Evolutionary conservation across 1,140 invertebrate genomes (phyloP), one percentile per base, ranked within the genome.

Genomic region (Elymnias hypermnestra): DNA sequence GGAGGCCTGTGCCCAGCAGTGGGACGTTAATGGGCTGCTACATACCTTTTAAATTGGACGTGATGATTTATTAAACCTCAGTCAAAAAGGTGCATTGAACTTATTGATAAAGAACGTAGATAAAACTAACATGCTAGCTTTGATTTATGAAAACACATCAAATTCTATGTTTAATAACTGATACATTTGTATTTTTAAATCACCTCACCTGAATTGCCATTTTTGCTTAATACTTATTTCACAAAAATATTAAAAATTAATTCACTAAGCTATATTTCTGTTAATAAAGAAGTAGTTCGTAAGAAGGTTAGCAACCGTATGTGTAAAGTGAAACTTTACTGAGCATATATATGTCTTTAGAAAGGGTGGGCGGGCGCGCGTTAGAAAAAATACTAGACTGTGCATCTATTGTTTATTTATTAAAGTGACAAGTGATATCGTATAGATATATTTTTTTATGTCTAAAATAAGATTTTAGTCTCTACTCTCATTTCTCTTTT

Each of bases 181-280:
- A n/a, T n/a, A n/a, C n/a, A n/a, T n/a, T n/a, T n/a, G n/a, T n/a
- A n/a, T n/a, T n/a, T n/a, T n/a, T n/a, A n/a, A n/a, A n/a, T n/a
- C 2, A 49, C 26, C 56, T 66, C 46, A 78, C 73, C 73, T 77
- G 73, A 25, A 69, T 46, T n/a, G 60, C 51, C 74, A 78, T 72
- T 50, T 56, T n/a, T n/a, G n/a, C n/a, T 66, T 41, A 41, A 18
- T 29, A 31, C 25, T 44, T 8, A 41, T 53, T 48, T 31, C 44
- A 56, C 38, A 54, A 62, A 63, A 50, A 43, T 44, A 51, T 15
- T 45, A 61, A 51, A 40, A 28, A 42, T 38, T 53, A 54, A 44
- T 13, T 26, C 42, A 65, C 47, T 52, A 50, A 38, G 33, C 38
- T 42, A 50, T 42, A 33, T 50, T 53, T 13, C n/a, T 15, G 35